phyloP scores from a whole-genome alignment of 2,888 invertebrate genomes.

The Enchytraeus crypticus region DNA sequence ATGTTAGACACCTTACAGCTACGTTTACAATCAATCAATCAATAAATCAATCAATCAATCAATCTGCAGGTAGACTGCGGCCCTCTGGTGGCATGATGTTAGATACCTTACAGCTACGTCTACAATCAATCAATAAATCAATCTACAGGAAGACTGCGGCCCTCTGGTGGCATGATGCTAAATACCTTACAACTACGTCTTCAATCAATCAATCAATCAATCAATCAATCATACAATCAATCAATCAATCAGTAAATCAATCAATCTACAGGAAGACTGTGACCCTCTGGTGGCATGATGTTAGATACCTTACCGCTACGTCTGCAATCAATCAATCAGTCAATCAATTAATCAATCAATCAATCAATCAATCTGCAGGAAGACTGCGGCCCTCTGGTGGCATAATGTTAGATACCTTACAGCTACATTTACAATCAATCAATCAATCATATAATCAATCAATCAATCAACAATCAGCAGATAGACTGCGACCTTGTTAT shows the following conservation, averaged over 20 bases:
- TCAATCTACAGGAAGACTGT: not conserved
- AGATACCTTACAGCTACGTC: slow-evolving; percentile 39
- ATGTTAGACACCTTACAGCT: slow-evolving; percentile 38
- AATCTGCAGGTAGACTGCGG: not conserved
- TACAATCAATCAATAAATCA: too few species aligned
- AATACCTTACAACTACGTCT: slow-evolving; percentile 41
- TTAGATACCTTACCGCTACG: slow-evolving; percentile 37
- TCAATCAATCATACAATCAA: too few species aligned
- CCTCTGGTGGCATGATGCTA: slow-evolving; percentile 36
- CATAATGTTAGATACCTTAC: slow-evolving; percentile 39
- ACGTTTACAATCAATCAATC: slow-evolving; percentile 39
- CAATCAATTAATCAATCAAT: too few species aligned
- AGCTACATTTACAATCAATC: slow-evolving; percentile 38
- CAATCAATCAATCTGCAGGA: not conserved
- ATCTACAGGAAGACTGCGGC: not conserved
- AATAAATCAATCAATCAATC: too few species aligned
- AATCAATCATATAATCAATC: too few species aligned
- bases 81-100: slow-evolving; percentile 36
- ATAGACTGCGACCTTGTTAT: slow-evolving; percentile 25
- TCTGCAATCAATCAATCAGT: too few species aligned
- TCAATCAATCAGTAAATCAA: too few species aligned
- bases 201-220: too few species aligned
- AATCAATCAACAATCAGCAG: not conserved
- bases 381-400: slow-evolving; percentile 25
- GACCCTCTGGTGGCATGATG: slow-evolving; percentile 34